Conservation (phyloP, 2,888 invertebrate genomes). For the Belgica antarctica region DNA sequence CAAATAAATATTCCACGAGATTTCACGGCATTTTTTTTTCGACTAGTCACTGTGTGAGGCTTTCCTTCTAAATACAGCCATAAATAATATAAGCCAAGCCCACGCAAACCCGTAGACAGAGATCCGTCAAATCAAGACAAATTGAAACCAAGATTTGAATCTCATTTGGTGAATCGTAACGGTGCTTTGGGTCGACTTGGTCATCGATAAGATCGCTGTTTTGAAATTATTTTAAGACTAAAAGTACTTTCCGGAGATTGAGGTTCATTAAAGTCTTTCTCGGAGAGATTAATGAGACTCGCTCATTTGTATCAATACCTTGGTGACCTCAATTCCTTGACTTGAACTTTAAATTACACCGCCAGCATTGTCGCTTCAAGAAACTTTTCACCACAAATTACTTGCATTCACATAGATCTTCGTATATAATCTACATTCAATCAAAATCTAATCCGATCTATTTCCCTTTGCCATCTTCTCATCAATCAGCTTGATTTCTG, state of each 20-base stretch:
- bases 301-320: no score
- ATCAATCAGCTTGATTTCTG: conserved; percentile 25
- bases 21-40: no score
- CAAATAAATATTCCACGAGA: no score
- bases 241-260: not conserved
- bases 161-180: not conserved
- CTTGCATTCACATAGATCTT: not conserved
- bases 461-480: conserved; percentile 29
- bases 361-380: not conserved
- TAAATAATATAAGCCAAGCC: no score
- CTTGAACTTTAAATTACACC: not conserved
- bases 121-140: not conserved
- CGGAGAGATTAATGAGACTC: no score
- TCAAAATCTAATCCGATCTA: conserved; percentile 27
- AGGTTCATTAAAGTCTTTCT: not conserved
- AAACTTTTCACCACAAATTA: not conserved
- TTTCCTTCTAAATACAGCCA: not conserved
- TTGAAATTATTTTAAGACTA: no score
- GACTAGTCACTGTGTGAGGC: not conserved
- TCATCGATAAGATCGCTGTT: not conserved
- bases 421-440: conserved; percentile 38
- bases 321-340: not conserved
- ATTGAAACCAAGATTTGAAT: not conserved
- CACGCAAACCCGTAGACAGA: not conserved
- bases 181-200: not conserved